Percentiles rank a stretch among this genome's conserved stretches.
Evolutionary conservation across 2,888 invertebrate genomes (phyloP).

Genomic region (Torymus auratus): DNA sequence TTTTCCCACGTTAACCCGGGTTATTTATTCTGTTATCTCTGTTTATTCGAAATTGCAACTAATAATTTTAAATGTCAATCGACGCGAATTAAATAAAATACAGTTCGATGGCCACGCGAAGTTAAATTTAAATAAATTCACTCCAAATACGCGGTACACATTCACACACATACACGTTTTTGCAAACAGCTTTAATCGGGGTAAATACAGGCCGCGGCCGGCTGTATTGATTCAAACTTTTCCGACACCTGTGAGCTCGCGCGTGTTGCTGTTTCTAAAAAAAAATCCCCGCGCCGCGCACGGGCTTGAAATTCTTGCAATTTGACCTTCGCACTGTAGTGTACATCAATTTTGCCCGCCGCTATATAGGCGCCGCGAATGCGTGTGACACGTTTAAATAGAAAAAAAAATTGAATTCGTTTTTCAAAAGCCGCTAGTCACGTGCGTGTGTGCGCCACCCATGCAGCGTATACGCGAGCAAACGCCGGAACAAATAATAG

Average conservation of each 20-base stretch:
- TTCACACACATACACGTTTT: too few relatives aligned
- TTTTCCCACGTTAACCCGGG: too few relatives aligned
- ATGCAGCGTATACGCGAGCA: too few relatives aligned
- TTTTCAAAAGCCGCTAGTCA: neutral
- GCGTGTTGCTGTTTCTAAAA: neutral
- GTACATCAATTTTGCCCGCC: slow-evolving; percentile 4
- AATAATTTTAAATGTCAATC: neutral
- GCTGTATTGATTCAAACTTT: slow-evolving; percentile 19
- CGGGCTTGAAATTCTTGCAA: slow-evolving; percentile 14
- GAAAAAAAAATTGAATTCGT: slow-evolving; percentile 32
- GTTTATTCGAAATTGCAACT: neutral
- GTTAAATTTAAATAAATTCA: neutral
- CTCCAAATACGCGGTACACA: neutral
- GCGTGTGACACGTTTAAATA: neutral
- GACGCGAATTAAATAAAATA: neutral
- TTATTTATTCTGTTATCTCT: too few relatives aligned
- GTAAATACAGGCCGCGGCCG: too few relatives aligned
- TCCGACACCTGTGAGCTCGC: neutral
- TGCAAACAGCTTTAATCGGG: too few relatives aligned
- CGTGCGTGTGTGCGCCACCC: neutral
- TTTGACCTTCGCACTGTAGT: slow-evolving; percentile 18
- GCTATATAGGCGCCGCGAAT: neutral
- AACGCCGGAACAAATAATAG: too few relatives aligned
- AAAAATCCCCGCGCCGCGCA: neutral
- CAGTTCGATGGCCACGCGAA: neutral